Evolutionary conservation across 1,140 invertebrate species (phyloP), one percentile per base, ranked within the genome.

Genomic region (Chrysomallon squamiferum): DNA sequence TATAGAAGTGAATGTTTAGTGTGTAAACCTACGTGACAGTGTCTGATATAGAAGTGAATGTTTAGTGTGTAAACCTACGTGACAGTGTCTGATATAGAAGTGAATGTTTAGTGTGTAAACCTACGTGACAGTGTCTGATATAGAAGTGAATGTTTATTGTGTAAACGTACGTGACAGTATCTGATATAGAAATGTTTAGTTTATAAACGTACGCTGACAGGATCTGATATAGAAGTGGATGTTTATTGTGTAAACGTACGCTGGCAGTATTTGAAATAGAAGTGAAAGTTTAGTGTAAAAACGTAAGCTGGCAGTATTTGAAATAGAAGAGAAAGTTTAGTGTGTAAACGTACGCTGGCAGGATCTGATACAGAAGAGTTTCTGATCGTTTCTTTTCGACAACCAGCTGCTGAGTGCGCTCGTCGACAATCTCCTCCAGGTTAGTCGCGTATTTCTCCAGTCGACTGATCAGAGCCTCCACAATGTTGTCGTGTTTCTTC

Each of bases 391-490:
- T 94, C 85, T 95, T 93, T 86, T 96, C 94, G 86, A 93, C 90
- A 72, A 94, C 92, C 62, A 96, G 85, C 79, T 95, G 93, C 69
- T 94, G 92, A 2, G 94, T 96, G 65, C 94, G 86, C 76, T 95
- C 93, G 41, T 92, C 89, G 73, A 96, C 95, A 11, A 95, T 80
- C 75, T 95, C 93, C 82, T 96, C 94, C 76, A 96, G 85, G 88
- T 96, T 96, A 82, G 94, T 94, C 9, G 93, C 94, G 84, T 96
- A 96, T 79, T 95, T 95, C 83, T 96, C 94, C 66, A 96, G 86
- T 92, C 95, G 93, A 88, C 93, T 92, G 78, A 96, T 94, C 92
- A 96, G 94, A 6, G 93, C 94, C 80, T 96, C 94, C 22, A 96
- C 92, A 74, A 96, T 93, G 83, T 95, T 95, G 0, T 93, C 92